Conservation (phyloP, 2,113 vertebrate species). For the Bubalus kerabau region DNA sequence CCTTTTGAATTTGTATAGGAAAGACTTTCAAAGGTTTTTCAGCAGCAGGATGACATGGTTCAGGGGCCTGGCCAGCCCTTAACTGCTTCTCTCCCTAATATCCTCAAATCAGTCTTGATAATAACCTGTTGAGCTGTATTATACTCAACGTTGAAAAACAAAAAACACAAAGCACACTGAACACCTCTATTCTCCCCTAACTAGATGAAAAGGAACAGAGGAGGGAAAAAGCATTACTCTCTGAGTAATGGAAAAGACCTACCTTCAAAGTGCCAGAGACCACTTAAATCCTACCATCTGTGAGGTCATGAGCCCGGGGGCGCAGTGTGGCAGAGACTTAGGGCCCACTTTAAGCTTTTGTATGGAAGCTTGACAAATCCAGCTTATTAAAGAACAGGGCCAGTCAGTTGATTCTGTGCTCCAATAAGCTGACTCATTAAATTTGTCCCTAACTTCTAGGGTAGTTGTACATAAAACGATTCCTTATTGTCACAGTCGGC, state of each 20-base stretch:
- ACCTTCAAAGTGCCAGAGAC: neutral
- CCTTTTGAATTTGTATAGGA: neutral
- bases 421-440: neutral
- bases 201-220: neutral
- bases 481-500: neutral
- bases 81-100: neutral
- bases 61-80: neutral
- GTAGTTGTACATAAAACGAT: neutral
- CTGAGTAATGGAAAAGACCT: neutral
- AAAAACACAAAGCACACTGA: neutral
- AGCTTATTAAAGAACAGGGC: neutral
- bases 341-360: neutral
- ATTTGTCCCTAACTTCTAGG: neutral
- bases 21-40: neutral
- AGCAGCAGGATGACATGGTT: neutral
- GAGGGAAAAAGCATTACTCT: neutral
- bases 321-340: neutral
- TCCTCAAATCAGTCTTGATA: neutral
- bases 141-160: neutral
- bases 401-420: neutral
- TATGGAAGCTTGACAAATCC: neutral
- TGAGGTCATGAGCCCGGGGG: neutral
- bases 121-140: neutral
- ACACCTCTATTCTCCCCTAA: conserved; percentile 3
- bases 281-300: neutral